These are phyloP conservation scores for Hypercompe scribonia DNA, from an alignment of 2,888 invertebrate species.

Conservation along the genomic window DNA sequence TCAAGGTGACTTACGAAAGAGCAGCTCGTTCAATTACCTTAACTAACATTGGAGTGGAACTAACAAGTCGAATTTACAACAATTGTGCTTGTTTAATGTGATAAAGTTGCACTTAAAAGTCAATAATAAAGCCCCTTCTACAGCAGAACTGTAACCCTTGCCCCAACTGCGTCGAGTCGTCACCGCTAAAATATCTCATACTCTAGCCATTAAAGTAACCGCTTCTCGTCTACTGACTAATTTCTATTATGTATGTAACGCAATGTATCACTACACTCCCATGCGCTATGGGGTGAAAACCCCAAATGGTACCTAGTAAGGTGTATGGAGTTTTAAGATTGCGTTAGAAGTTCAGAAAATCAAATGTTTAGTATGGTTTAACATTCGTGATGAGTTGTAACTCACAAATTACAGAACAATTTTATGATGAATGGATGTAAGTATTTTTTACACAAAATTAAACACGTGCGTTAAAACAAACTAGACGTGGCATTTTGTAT, in stretches of 20 bases:
- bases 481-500: background rate
- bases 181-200: conserved; percentile 8
- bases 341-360: conserved; percentile 37
- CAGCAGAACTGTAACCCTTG: conserved; percentile 5
- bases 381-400: conserved; percentile 10
- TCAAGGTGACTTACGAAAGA: background rate
- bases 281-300: conserved; percentile 34
- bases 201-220: conserved; percentile 19
- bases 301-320: conserved; percentile 22
- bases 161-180: conserved; percentile 9
- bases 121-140: conserved; percentile 13
- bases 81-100: conserved; percentile 4
- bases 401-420: too few relatives aligned
- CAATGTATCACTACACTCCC: conserved; percentile 34
- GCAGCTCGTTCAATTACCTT: background rate
- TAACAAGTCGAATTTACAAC: conserved; percentile 14
- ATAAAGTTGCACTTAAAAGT: conserved; percentile 11
- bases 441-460: background rate
- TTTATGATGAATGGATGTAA: conserved; percentile 6
- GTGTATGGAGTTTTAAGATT: conserved; percentile 31
- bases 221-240: conserved; percentile 22
- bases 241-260: conserved; percentile 35
- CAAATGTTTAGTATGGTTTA: conserved; percentile 27
- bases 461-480: background rate
- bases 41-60: background rate